Base-by-base conservation (phyloP, 2,888 invertebrate species). In the Apamea crenata region DNA sequence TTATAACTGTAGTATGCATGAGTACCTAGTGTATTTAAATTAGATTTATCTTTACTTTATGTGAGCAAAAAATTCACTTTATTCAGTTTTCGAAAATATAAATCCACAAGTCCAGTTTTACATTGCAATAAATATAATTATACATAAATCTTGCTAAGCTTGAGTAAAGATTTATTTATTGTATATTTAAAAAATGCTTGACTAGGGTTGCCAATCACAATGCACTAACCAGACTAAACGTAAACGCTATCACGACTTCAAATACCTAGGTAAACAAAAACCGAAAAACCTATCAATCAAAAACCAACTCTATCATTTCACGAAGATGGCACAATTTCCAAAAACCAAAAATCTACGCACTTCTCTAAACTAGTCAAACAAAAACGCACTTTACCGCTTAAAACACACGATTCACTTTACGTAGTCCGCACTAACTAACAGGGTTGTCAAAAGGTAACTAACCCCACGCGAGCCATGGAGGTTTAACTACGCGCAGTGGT, bases 171-270 rank as follows among this genome's bases (percentile, higher is more conserved):
- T 77, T 72, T 68, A 40, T 70, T 69, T 59, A 4, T 36, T 36
- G 36, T 56, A 56, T 56, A 56, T 56, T n/a, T 56, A 10, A 66
- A 63, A 40, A 74, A 70, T 66, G 87, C 89, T 83, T 88, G 87
- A 71, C 82, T 81, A 78, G 81, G 87, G 81, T 79, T 89, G 82
- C 86, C 87, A 73, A 78, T 83, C 82, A 82, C 83, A 74, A 67
- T 25, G 82, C 68, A 84, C 65, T 85, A 86, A 85, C 81, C 78
- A 76, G 76, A 84, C 47, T 81, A 78, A 84, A 82, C 47, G 16
- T 61, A 65, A 16, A 78, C 16, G 18, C 32, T 74, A 80, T 47
- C 29, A 61, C 80, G 56, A 77, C 32, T 74, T 74, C n/a, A 59
- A 72, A 82, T 59, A 40, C 40, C 40, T 40, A 80, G 32, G 53